These are phyloP conservation scores for Hydra vulgaris DNA, from an alignment of 30 jellyfish, hydroid and myxozoan genomes.

Conservation along the genomic window DNA sequence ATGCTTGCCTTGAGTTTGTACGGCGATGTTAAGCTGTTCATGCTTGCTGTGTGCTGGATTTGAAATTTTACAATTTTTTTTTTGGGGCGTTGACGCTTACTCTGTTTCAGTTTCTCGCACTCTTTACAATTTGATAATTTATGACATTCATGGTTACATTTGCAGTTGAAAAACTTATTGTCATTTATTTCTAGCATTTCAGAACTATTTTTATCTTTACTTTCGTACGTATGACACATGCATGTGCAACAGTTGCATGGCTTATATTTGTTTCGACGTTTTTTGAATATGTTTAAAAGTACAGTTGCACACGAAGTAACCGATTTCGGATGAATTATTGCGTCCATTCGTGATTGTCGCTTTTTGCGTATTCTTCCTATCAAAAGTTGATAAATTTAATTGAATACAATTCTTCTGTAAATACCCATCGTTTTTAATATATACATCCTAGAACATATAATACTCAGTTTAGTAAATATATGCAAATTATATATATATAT, in stretches of 20 bases:
- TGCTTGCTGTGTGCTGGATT: slow-evolving; percentile 27
- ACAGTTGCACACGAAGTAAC: slow-evolving; percentile 21
- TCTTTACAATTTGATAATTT: not conserved
- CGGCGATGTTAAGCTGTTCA: slow-evolving; percentile 10
- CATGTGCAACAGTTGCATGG: slow-evolving; percentile 20
- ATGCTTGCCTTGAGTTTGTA: slow-evolving; percentile 17
- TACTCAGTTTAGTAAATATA: too few species aligned
- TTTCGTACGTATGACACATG: slow-evolving; percentile 23
- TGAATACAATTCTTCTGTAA: too few species aligned
- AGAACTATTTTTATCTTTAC: slow-evolving; percentile 6
- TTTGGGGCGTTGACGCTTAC: not conserved
- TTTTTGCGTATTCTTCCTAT: too few species aligned
- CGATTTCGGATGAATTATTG: slow-evolving; percentile 10
- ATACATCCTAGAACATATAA: too few species aligned
- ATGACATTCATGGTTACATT: slow-evolving; percentile 21
- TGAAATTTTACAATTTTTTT: slow-evolving; percentile 11
- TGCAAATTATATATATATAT: too few species aligned
- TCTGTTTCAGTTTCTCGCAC: not conserved
- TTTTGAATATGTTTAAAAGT: slow-evolving; percentile 11
- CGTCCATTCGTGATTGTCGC: too few species aligned
- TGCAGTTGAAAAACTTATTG: slow-evolving; percentile 26
- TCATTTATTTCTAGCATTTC: slow-evolving; percentile 21
- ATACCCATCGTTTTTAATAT: too few species aligned
- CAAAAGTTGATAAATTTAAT: too few species aligned
- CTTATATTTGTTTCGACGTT: slow-evolving; percentile 10